Conservation (phyloP, 2,797 vertebrate genomes). For the Phataginus tetradactyla region DNA sequence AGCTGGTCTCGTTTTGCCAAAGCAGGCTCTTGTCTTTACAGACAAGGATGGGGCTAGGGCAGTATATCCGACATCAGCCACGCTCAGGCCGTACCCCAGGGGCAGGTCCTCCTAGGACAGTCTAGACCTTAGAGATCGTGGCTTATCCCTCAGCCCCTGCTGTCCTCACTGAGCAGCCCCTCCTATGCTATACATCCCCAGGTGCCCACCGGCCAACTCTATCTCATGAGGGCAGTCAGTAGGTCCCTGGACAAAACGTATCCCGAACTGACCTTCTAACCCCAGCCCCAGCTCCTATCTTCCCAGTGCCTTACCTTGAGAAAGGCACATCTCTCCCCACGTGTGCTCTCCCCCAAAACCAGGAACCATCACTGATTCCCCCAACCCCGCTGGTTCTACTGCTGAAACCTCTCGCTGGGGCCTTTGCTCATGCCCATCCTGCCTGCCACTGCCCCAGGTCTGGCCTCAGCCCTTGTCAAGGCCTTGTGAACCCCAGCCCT, state of each 20-base stretch:
- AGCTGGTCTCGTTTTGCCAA: neutral
- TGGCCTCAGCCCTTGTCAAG: neutral
- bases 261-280: neutral
- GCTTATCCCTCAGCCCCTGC: neutral
- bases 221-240: neutral
- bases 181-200: neutral
- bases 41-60: neutral
- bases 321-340: neutral
- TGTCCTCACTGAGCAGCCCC: conserved; percentile 1
- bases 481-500: neutral
- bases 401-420: neutral
- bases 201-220: neutral
- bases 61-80: neutral
- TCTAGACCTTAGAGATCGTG: neutral
- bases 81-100: neutral
- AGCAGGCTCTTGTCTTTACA: neutral
- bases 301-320: neutral
- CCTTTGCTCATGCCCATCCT: neutral
- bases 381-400: neutral
- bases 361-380: neutral
- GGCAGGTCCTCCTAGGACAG: neutral
- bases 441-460: neutral
- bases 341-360: neutral
- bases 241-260: neutral
- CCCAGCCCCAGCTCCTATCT: neutral